phyloP scores from a whole-genome alignment of 2,113 vertebrate species.

The Saguinus imperator region DNA sequence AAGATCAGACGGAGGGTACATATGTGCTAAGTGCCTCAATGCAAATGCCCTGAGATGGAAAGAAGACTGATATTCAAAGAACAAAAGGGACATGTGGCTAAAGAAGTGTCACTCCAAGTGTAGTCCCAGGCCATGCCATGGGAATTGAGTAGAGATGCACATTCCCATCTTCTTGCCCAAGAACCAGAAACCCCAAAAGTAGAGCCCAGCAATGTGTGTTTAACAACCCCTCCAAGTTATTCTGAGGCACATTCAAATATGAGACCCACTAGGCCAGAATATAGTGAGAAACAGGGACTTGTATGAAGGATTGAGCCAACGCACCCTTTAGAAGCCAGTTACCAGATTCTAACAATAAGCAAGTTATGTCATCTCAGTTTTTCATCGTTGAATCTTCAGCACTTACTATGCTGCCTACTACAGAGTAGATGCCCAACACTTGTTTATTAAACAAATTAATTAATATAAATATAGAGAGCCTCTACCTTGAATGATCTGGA shows the following conservation, averaged over 20 bases:
- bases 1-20: not conserved
- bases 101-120: not conserved
- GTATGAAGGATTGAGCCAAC: not conserved
- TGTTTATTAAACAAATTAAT: not conserved
- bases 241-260: not conserved
- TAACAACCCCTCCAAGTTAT: not conserved
- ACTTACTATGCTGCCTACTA: not conserved
- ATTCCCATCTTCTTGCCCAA: not conserved
- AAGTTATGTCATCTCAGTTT: not conserved
- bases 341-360: not conserved
- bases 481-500: not conserved
- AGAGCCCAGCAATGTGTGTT: not conserved
- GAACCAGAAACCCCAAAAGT: not conserved
- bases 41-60: fast-evolving
- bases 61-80: not conserved
- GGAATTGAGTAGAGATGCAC: not conserved
- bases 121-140: not conserved
- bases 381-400: not conserved
- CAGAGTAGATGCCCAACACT: not conserved
- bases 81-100: fast-evolving
- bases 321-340: not conserved
- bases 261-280: not conserved
- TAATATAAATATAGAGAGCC: not conserved
- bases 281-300: not conserved
- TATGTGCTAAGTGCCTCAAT: not conserved